phyloP scores from a whole-genome alignment of 2,797 vertebrate genomes.

The Paramormyrops hopkinsi region DNA sequence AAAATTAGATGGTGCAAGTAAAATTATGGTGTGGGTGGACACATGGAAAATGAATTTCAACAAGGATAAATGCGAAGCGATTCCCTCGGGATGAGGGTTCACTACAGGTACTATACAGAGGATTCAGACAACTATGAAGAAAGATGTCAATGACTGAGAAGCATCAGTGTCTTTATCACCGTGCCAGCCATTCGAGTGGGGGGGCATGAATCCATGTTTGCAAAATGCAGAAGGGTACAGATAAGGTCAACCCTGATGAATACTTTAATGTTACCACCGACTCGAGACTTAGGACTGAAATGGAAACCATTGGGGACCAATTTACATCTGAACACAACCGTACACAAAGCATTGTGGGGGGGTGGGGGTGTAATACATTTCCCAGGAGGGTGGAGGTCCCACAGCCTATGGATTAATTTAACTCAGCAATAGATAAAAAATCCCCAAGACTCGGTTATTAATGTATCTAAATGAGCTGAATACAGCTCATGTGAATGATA shows the following conservation, averaged over 20 bases:
- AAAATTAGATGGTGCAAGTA: background rate
- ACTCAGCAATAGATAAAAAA: background rate
- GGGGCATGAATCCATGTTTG: background rate
- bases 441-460: background rate
- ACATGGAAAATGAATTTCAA: background rate
- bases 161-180: background rate
- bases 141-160: background rate
- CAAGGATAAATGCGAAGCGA: background rate
- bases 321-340: background rate
- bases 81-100: background rate
- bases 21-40: background rate
- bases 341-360: background rate
- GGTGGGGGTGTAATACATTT: background rate
- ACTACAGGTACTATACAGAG: background rate
- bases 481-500: background rate
- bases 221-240: background rate
- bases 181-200: background rate
- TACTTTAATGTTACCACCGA: background rate
- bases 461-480: background rate
- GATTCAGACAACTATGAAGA: background rate
- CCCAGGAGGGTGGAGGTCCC: background rate
- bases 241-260: slow-evolving; percentile 1
- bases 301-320: background rate
- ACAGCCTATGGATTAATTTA: slow-evolving; percentile 3
- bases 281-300: background rate